phyloP scores from a whole-genome alignment of 1,140 invertebrate genomes.

The Temnothorax longispinosus region DNA sequence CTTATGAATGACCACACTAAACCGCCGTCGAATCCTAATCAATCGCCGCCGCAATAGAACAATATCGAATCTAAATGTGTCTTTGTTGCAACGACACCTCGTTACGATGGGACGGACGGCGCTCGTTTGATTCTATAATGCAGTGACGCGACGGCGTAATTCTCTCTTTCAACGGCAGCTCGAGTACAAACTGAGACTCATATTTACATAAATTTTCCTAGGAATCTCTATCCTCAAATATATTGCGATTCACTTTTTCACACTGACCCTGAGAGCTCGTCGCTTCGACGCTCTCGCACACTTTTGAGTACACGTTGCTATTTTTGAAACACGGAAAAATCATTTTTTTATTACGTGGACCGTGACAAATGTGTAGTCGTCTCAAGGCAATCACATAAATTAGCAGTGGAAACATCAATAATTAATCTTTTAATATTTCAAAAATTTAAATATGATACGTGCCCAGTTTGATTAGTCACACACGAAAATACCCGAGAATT shows the following conservation, averaged over 20 bases:
- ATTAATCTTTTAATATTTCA: background rate
- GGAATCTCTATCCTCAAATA: background rate
- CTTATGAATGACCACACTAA: slow-evolving; percentile 30
- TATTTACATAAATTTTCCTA: background rate
- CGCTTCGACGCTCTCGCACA: background rate
- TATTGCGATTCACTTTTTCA: background rate
- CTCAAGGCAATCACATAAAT: background rate
- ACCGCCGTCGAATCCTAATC: slow-evolving; percentile 41
- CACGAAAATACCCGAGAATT: background rate
- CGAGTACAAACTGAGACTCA: background rate
- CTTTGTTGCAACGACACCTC: slow-evolving; percentile 5
- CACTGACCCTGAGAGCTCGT: background rate
- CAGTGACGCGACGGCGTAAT: background rate
- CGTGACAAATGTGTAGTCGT: background rate
- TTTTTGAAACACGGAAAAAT: background rate
- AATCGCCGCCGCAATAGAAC: background rate
- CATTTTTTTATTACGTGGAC: background rate
- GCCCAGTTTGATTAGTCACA: background rate
- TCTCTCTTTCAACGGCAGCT: background rate
- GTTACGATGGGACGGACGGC: background rate
- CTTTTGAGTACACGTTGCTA: background rate
- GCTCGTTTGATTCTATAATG: slow-evolving; percentile 6
- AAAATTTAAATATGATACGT: background rate
- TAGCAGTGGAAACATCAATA: background rate
- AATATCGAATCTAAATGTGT: background rate